A percentile compares a stretch with the other conserved stretches of the same genome.
Conservation (phyloP, 2,888 invertebrate genomes). For the Syrphus vitripennis region DNA sequence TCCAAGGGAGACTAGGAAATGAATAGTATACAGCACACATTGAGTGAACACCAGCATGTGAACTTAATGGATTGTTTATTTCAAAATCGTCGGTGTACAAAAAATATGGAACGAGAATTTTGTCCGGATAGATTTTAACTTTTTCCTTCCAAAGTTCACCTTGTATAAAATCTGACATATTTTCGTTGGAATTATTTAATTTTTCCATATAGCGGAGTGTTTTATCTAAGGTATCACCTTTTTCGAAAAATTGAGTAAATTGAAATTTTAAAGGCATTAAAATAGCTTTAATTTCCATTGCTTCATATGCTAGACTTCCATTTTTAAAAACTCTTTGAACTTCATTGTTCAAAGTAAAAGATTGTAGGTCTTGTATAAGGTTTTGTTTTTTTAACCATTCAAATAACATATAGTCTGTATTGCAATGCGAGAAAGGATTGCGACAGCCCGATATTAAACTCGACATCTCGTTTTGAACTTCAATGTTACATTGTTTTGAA, state of each 20-base stretch:
- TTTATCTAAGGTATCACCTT: background rate
- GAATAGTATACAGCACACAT: slow-evolving; percentile 31
- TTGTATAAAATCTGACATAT: background rate
- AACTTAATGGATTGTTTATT: slow-evolving; percentile 1
- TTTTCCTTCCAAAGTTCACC: background rate
- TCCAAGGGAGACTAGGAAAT: slow-evolving; percentile 26
- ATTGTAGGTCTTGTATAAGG: background rate
- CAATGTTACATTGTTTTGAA: background rate
- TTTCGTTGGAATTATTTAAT: background rate
- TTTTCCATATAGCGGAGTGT: background rate
- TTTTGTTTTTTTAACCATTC: background rate
- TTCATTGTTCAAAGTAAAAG: background rate
- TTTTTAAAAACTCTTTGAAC: background rate
- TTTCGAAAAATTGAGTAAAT: too few relatives aligned
- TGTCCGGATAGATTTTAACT: background rate
- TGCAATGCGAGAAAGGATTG: background rate
- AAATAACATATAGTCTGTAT: slow-evolving; percentile 8
- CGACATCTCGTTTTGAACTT: too few relatives aligned
- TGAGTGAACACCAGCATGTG: slow-evolving; percentile 17
- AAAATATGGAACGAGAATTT: background rate
- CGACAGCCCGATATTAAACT: too few relatives aligned
- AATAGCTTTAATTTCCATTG: background rate
- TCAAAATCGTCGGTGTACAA: too few relatives aligned
- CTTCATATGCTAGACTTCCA: background rate
- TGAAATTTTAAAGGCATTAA: slow-evolving; percentile 12